These are phyloP conservation scores for Onychostruthus taczanowskii DNA, from an alignment of 2,113 vertebrate genomes.

Conservation along the genomic window DNA sequence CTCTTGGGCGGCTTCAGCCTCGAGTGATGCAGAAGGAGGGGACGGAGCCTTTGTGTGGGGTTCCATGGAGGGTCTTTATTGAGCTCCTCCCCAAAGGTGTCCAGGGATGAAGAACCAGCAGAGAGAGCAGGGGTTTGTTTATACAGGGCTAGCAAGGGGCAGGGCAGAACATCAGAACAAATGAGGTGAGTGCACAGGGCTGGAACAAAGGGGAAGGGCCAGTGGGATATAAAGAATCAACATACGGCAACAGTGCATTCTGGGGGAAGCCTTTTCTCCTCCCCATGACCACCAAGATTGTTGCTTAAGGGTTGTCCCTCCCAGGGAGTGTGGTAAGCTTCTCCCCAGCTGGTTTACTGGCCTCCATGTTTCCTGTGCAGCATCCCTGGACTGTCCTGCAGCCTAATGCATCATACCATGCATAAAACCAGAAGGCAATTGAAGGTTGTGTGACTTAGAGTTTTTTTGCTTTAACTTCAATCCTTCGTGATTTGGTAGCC, in stretches of 20 bases:
- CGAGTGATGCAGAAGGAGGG: not conserved
- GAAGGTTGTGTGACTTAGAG: not conserved
- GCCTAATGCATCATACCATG: fast-evolving
- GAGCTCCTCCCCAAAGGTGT: not conserved
- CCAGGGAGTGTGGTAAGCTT: not conserved
- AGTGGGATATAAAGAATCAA: not conserved
- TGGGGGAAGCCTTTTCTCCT: not conserved
- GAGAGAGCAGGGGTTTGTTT: not conserved
- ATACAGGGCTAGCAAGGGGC: not conserved
- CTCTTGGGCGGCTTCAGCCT: not conserved
- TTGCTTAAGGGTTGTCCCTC: not conserved
- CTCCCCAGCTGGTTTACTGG: not conserved
- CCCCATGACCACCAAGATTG: not conserved
- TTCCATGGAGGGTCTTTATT: not conserved
- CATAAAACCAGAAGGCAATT: not conserved
- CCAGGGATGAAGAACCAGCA: not conserved
- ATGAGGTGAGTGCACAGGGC: not conserved
- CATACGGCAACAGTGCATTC: too few relatives aligned
- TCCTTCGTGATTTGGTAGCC: fast-evolving
- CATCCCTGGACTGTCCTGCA: fast-evolving
- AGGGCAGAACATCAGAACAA: not conserved
- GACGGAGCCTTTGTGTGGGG: not conserved
- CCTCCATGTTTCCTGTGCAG: not conserved
- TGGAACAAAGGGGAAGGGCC: not conserved
- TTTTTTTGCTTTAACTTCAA: fast-evolving